phyloP scores from a whole-genome alignment of 2,113 vertebrate genomes.

The human (Homo sapiens) region GRCh38 chr13:44641001-44641500 shows the following conservation, averaged over 20 bases:
- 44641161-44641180: background rate
- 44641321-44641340: background rate
- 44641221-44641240: background rate
- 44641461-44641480: background rate
- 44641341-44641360: background rate
- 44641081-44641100: background rate
- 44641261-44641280: background rate
- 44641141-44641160: background rate
- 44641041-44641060: background rate
- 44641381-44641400: background rate
- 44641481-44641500: background rate
- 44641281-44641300: background rate
- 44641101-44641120: background rate
- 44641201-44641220: background rate
- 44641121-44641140: background rate
- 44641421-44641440: background rate
- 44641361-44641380: background rate
- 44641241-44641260: background rate
- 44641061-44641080: background rate
- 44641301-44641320: background rate
- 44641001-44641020: background rate
- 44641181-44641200: background rate
- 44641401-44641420: background rate
- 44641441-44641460: background rate
- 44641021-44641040: constrained; percentile 17